phyloP scores from a whole-genome alignment of 1,140 invertebrate genomes.

The Megalopta genalis region DNA sequence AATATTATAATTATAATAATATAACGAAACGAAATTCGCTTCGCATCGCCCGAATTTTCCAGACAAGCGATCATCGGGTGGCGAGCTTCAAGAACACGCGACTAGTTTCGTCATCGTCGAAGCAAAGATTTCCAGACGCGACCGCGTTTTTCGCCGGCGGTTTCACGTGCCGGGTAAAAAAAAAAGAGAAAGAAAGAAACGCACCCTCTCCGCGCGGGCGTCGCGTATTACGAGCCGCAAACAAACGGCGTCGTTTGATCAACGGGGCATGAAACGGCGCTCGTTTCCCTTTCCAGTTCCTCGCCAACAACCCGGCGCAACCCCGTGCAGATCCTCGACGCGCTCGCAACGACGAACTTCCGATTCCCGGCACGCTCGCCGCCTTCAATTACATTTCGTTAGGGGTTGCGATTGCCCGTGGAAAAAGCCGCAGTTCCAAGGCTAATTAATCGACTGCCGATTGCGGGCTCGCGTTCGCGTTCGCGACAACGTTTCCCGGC shows the following conservation, averaged over 20 bases:
- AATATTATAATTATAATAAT: too few species aligned
- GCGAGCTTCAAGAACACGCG: too few species aligned
- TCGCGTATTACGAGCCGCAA: neutral
- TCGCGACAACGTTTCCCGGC: neutral
- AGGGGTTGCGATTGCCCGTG: neutral
- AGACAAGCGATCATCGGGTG: too few species aligned
- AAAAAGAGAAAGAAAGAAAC: too few species aligned
- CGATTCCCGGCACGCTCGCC: constrained; percentile 5
- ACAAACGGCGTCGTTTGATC: neutral
- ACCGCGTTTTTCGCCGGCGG: too few species aligned
- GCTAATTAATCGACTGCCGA: constrained; percentile 15
- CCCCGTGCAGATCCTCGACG: neutral
- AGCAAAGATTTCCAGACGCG: too few species aligned
- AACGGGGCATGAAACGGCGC: neutral
- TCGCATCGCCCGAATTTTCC: too few species aligned
- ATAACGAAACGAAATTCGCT: too few species aligned
- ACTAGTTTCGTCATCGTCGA: too few species aligned
- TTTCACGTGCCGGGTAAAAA: too few species aligned
- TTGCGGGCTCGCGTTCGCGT: constrained; percentile 5
- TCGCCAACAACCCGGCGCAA: neutral
- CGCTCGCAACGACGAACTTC: neutral
- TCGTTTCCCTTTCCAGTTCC: neutral
- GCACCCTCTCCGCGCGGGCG: too few species aligned
- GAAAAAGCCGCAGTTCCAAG: constrained; percentile 1
- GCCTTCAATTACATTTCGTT: constrained; percentile 23